Evolutionary conservation across 1,140 invertebrate genomes (phyloP).

Genomic region (Hyphantria cunea): DNA sequence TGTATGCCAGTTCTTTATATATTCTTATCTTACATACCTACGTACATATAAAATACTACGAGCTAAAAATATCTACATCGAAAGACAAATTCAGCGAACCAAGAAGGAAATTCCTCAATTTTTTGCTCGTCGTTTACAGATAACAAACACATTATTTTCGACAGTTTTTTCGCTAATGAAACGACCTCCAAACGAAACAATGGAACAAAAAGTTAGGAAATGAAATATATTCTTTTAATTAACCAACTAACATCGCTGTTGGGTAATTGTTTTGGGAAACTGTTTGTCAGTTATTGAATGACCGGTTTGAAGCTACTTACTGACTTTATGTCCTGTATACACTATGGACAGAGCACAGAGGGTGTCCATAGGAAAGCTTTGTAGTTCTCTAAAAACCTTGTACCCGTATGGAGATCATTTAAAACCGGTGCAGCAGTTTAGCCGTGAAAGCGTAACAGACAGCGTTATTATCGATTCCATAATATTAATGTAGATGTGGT

Average conservation of each 20-base stretch:
- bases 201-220: conserved; percentile 41
- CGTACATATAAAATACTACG: too few relatives aligned
- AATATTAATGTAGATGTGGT: too few relatives aligned
- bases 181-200: conserved; percentile 42
- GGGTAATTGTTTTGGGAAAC: background rate
- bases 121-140: background rate
- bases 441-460: too few relatives aligned
- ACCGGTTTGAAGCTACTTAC: background rate
- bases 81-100: background rate
- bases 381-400: too few relatives aligned
- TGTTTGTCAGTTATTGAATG: background rate
- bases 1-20: too few relatives aligned
- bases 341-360: too few relatives aligned
- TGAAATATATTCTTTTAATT: conserved; percentile 24
- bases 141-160: conserved; percentile 13
- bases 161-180: conserved; percentile 3
- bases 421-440: too few relatives aligned
- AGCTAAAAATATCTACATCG: background rate
- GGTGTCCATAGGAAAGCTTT: too few relatives aligned
- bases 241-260: conserved; percentile 19
- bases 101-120: conserved; percentile 2
- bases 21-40: background rate
- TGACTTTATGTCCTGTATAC: too few relatives aligned
- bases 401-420: too few relatives aligned
- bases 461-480: too few relatives aligned